Evolutionary conservation across 92 coral and sea anemone genomes (phyloP).

Genomic region (Umimayanthus kanabou): DNA sequence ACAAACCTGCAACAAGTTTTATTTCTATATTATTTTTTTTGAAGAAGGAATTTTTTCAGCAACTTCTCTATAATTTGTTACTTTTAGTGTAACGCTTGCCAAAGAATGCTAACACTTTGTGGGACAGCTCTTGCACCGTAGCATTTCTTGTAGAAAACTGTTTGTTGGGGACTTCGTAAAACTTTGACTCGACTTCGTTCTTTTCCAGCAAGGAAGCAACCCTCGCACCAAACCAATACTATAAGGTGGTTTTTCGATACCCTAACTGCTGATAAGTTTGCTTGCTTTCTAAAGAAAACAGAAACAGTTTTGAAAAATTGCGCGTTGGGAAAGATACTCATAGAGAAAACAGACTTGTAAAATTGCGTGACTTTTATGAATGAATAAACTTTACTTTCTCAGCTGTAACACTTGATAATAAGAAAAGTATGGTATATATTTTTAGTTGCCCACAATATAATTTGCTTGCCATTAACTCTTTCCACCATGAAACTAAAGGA

Average conservation of each 20-base stretch:
- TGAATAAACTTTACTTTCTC: not conserved
- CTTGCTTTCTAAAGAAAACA: no score
- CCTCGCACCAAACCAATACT: not conserved
- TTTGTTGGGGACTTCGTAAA: not conserved
- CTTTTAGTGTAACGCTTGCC: no score
- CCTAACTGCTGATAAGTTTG: no score
- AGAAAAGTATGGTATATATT: no score
- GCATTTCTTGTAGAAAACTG: not conserved
- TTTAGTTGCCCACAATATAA: not conserved
- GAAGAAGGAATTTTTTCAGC: not conserved
- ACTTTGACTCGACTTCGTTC: not conserved
- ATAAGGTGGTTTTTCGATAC: no score
- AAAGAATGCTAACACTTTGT: no score
- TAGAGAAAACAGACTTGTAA: not conserved
- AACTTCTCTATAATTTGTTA: not conserved
- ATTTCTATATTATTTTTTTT: no score
- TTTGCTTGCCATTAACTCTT: no score
- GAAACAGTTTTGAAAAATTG: not conserved
- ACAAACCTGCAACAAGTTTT: not conserved
- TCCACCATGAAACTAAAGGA: not conserved
- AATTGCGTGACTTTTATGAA: not conserved
- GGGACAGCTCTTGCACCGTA: not conserved
- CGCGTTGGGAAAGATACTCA: not conserved
- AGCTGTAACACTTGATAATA: no score
- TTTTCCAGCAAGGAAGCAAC: not conserved